phyloP scores from a whole-genome alignment of 2,113 vertebrate species.

The Bubo blakistoni region DNA sequence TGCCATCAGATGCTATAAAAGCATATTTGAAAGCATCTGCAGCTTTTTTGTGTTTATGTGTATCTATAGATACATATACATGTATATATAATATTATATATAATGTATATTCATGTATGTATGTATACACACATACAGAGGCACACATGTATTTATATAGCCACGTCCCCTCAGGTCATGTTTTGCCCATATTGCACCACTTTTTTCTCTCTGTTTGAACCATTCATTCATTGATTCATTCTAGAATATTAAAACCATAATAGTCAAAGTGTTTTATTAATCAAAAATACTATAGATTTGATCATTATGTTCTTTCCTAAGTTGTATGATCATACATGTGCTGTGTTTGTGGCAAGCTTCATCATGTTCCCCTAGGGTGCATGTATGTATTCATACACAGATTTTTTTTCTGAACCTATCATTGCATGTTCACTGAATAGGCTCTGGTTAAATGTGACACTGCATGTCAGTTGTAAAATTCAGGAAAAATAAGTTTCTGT shows the following conservation, averaged over 20 bases:
- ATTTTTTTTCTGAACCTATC: neutral
- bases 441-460: neutral
- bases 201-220: neutral
- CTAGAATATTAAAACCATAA: neutral
- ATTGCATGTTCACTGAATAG: neutral
- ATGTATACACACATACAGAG: neutral
- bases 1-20: neutral
- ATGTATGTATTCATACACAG: neutral
- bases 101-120: neutral
- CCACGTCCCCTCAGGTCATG: neutral
- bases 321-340: neutral
- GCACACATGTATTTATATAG: fast-evolving
- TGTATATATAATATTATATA: neutral
- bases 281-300: neutral
- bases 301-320: neutral
- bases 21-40: neutral
- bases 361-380: neutral
- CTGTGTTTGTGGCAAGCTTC: neutral
- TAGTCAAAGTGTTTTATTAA: neutral
- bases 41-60: neutral
- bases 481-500: neutral
- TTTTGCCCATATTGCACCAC: neutral
- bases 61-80: too few species aligned
- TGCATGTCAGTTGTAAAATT: neutral
- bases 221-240: neutral